Conservation (phyloP, 2,888 invertebrate genomes). For the Cryptosula pallasiana region DNA sequence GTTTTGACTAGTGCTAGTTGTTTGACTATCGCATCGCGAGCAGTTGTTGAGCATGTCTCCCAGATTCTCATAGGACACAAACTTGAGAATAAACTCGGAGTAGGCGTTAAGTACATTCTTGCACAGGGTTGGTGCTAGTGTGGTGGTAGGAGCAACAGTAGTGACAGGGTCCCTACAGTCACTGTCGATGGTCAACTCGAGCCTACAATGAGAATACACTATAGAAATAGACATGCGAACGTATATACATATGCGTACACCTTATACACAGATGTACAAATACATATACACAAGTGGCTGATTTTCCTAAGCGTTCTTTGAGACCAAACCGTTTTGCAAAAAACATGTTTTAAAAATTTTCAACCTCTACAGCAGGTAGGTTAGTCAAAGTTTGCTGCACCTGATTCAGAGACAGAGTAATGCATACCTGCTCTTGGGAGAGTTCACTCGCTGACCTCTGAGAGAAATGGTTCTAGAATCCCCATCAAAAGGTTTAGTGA, state of each 20-base stretch:
- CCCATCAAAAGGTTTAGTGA: not conserved
- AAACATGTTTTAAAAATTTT: too few species aligned
- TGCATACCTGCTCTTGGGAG: slow-evolving; percentile 11
- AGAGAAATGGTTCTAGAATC: not conserved
- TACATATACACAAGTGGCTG: too few species aligned
- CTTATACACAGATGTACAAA: too few species aligned
- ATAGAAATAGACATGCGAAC: too few species aligned
- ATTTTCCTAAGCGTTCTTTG: too few species aligned
- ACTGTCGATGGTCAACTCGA: not conserved
- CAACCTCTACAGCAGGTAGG: too few species aligned
- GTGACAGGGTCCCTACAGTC: not conserved
- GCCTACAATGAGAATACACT: not conserved
- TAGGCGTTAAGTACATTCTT: not conserved
- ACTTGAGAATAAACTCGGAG: not conserved
- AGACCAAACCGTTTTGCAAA: too few species aligned
- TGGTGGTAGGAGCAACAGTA: not conserved
- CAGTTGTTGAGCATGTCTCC: not conserved
- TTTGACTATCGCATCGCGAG: not conserved
- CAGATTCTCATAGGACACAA: slow-evolving; percentile 8
- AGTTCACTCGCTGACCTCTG: not conserved
- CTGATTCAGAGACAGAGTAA: too few species aligned
- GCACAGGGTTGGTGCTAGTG: not conserved
- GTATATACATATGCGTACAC: too few species aligned
- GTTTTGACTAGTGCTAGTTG: not conserved
- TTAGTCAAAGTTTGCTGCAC: too few species aligned